These are phyloP conservation scores for Drosophila ohnishii DNA, from an alignment of 1,140 invertebrate species.

Conservation along the genomic window DNA sequence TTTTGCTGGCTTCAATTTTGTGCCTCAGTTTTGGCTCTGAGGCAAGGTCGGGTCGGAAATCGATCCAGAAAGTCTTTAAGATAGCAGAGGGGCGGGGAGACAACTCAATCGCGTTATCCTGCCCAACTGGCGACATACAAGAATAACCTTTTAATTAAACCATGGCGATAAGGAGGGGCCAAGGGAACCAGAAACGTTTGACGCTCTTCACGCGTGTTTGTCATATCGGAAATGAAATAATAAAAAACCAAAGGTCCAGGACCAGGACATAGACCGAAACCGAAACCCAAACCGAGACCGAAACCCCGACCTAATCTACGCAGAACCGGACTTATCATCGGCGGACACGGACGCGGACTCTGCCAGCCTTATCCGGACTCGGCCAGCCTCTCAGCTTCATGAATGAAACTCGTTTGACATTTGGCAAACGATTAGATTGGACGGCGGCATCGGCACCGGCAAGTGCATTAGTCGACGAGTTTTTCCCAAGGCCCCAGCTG, in stretches of 20 bases:
- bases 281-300: constrained; percentile 5
- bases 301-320: constrained; percentile 13
- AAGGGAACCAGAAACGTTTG: constrained; percentile 47
- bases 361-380: constrained; percentile 4
- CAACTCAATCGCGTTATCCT: constrained; percentile 65
- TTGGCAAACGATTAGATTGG: constrained; percentile 76
- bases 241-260: background rate
- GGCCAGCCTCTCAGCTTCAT: constrained; percentile 12
- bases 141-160: constrained; percentile 83
- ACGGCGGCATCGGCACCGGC: background rate
- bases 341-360: constrained; percentile 27
- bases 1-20: constrained; percentile 39
- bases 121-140: constrained; percentile 58
- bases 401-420: constrained; percentile 70
- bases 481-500: constrained; percentile 57
- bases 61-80: constrained; percentile 68
- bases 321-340: constrained; percentile 30
- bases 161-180: constrained; percentile 53
- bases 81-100: constrained; percentile 38
- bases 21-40: constrained; percentile 13
- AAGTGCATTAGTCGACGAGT: constrained; percentile 63
- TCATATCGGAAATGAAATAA: constrained; percentile 60
- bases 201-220: constrained; percentile 73
- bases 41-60: constrained; percentile 30
- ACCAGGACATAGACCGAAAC: background rate